Conservation (phyloP, 2,797 vertebrate genomes). For the Octomys mimax region DNA sequence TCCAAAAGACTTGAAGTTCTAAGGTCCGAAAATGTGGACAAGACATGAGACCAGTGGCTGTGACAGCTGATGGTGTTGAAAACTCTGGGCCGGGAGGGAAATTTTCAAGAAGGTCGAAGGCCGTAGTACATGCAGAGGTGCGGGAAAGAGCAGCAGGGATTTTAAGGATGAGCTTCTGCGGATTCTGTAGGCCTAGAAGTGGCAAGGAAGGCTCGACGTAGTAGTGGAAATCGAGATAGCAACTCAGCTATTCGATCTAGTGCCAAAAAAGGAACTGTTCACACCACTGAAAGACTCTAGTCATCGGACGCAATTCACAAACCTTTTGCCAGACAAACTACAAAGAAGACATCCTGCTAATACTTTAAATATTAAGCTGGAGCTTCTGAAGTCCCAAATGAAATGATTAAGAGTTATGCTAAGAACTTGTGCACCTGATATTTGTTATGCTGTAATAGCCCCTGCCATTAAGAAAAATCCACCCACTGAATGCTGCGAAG, state of each 20-base stretch:
- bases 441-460: not conserved
- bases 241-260: not conserved
- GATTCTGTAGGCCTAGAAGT: not conserved
- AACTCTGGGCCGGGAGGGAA: not conserved
- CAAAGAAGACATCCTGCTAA: not conserved
- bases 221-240: not conserved
- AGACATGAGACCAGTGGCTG: not conserved
- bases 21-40: not conserved
- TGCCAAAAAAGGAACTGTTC: not conserved
- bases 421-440: not conserved
- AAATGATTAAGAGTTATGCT: not conserved
- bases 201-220: not conserved
- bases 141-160: not conserved
- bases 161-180: not conserved
- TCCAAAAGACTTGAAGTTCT: not conserved
- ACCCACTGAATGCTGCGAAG: not conserved
- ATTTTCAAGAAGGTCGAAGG: not conserved
- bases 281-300: not conserved
- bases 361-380: not conserved
- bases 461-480: not conserved
- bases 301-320: not conserved
- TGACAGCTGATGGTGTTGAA: not conserved
- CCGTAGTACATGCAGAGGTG: accelerated
- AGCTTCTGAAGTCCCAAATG: not conserved
- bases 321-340: not conserved